Conservation (phyloP, 2,888 invertebrate genomes). For the Caradrina kadenii region DNA sequence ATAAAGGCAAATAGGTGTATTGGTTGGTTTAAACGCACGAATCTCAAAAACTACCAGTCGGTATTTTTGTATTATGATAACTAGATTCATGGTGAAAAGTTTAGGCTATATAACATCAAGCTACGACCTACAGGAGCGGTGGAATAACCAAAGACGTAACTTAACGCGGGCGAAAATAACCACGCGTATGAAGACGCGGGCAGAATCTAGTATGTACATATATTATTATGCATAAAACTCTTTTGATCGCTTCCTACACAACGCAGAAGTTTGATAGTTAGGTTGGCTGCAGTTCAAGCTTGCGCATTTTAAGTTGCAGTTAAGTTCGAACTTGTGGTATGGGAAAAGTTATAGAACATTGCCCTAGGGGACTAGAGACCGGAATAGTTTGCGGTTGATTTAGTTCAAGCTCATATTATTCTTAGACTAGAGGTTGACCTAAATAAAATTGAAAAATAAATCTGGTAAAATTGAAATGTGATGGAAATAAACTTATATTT, state of each 20-base stretch:
- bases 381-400: conserved; percentile 24
- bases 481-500: neutral
- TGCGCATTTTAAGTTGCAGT: conserved; percentile 41
- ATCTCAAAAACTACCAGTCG: too few relatives aligned
- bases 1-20: too few relatives aligned
- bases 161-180: too few relatives aligned
- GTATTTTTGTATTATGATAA: too few relatives aligned
- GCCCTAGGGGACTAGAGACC: conserved; percentile 3
- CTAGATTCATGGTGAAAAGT: too few relatives aligned
- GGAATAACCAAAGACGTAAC: too few relatives aligned
- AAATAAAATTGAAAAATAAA: conserved; percentile 2
- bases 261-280: conserved; percentile 30
- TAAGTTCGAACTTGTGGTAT: conserved; percentile 36
- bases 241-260: conserved; percentile 33
- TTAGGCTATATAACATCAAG: too few relatives aligned
- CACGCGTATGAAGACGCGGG: too few relatives aligned
- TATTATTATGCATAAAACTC: conserved; percentile 25
- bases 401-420: neutral
- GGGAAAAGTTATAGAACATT: conserved; percentile 30
- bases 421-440: conserved; percentile 7
- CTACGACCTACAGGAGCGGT: too few relatives aligned
- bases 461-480: neutral
- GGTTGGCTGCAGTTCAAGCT: conserved; percentile 11
- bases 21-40: too few relatives aligned
- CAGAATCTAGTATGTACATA: too few relatives aligned